Evolutionary conservation across 2,888 invertebrate genomes (phyloP), one percentile per base, ranked within the genome.

Genomic region (Troides aeacus): DNA sequence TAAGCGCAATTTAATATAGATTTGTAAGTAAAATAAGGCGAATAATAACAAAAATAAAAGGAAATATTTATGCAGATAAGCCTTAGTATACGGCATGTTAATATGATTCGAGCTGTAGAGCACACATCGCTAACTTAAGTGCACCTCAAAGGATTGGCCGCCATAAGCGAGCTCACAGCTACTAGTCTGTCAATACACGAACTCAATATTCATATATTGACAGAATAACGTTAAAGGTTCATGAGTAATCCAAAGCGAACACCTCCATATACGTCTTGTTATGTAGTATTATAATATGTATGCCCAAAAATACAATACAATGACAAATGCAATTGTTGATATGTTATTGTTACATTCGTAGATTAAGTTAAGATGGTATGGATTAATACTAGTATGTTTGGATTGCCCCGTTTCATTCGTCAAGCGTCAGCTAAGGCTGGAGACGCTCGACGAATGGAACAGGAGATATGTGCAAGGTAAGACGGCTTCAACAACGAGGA

Each of bases 141-240:
- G 85, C 83, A 83, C 86, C 84, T 76, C 77, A 82, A 74, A 74
- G 70, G 76, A 77, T 76, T 79, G 78, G 84, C 83, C 81, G 76
- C 86, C 81, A 79, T 75, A 77, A 73, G 75, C 78, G 74, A 79
- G 79, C 74, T 78, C 76, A 78, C 78, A 78, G 78, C 79, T 59
- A 61, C n/a, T 17, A 18, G 39, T 62, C 46, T 12, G 50, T 74
- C 72, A 74, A 69, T 72, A 70, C 74, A 72, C 75, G 71, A 72
- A 74, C 67, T 46, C 62, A 69, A 56, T 64, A 30, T 30, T 30
- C 30, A 30, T 30, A 30, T 21, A 21, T 21, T 30, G 30, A 30
- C 30, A 30, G 30, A 61, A 57, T 63, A 66, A 63, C 53, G 21
- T 18, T 30, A 58, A 50, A 62, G 50, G 7, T 62, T 23, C 46